Evolutionary conservation across 2,113 vertebrate genomes (phyloP), one percentile per base, ranked within the genome.

Genomic region (Lampris megalopsis): DNA sequence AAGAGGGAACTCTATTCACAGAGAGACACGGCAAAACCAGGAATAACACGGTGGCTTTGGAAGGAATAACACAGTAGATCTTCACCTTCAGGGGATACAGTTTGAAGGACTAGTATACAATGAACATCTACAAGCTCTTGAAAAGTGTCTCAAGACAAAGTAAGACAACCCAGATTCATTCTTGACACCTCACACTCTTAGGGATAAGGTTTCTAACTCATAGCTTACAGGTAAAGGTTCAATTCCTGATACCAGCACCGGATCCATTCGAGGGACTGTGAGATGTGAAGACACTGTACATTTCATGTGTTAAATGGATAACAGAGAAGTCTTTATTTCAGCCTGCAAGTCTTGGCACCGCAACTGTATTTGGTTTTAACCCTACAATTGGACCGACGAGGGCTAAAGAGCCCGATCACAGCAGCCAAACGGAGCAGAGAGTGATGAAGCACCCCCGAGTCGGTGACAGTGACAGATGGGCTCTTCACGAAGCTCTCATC

Each of bases 401-500:
- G 42, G 54, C 9, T 38, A 56, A 37, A 9, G 41, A 43, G 52
- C 24, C 10, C 41, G 7, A 13, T 10, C 63, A 41, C 49, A 63
- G 62, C 73, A 79, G 62, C 53, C n/a, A 70, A 67, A 68, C 74
- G 38, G 36, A 48, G 57, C 11, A 57, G 53, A 5, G 36, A 67
- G n/a, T 54, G 70, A 68, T 79, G 60, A 80, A 77, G 52, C 58
- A 71, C 13, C 43, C 40, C n/a, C 6, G 42, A 60, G 36, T 57
- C 59, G 0, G 2, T 67, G 81, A 73, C 70, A 76, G 72, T 62
- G 81, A 85, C 75, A 60, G 78, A 88, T 78, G 4, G 47, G 10
- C 63, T 40, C 53, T 71, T 79, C 37, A 41, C 13, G 9, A 1
- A 42, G 69, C 85, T 62, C 11, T 56, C 54, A 69, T 45, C 38